A percentile compares a stretch with the other conserved stretches of the same genome.
Conservation (phyloP, 2,888 invertebrate genomes). For the Tenthredo scrophulariae region DNA sequence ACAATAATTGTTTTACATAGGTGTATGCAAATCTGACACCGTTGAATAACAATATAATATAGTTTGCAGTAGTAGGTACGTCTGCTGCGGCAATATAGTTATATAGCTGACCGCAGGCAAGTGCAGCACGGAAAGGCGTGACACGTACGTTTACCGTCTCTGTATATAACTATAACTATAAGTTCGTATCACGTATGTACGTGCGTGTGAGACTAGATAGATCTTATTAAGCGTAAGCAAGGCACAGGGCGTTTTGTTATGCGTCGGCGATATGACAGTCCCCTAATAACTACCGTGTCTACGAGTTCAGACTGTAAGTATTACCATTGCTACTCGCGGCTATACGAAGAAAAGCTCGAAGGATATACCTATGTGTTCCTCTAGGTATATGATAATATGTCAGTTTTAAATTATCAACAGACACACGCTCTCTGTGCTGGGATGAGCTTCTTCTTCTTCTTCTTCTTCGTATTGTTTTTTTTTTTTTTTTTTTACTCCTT, state of each 20-base stretch:
- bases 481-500: no score
- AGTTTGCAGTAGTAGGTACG: no score
- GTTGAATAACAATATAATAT: no score
- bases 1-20: no score
- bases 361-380: no score
- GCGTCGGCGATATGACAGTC: constrained; percentile 19
- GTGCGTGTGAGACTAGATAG: constrained; percentile 33
- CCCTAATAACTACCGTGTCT: constrained; percentile 18
- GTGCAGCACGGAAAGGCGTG: not conserved
- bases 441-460: no score
- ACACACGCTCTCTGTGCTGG: no score
- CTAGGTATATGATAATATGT: no score
- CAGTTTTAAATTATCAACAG: not conserved
- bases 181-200: not conserved
- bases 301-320: not conserved
- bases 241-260: constrained; percentile 7
- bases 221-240: constrained; percentile 12
- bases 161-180: not conserved
- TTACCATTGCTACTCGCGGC: not conserved
- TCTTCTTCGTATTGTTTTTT: no score
- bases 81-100: no score
- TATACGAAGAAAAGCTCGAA: not conserved
- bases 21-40: no score
- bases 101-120: no score
- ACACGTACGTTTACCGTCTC: not conserved